A percentile compares a stretch with the other conserved stretches of the same genome.
These are phyloP conservation scores for Drosophila takahashii DNA, from an alignment of 1,140 invertebrate species.

Conservation along the genomic window DNA sequence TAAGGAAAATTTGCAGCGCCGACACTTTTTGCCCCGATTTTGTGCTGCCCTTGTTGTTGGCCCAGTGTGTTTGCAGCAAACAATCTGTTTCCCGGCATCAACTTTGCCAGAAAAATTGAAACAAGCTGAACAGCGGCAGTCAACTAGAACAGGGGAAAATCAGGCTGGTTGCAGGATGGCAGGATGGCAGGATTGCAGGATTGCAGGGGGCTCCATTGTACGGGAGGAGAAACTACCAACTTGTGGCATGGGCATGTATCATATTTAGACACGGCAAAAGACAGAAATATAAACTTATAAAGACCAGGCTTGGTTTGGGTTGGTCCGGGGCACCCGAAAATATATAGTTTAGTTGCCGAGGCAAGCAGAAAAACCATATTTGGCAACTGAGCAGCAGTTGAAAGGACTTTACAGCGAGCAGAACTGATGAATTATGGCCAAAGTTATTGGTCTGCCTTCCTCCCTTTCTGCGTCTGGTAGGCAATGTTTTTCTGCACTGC, in stretches of 20 bases:
- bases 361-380: constrained; percentile 61
- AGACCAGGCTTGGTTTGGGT: constrained; percentile 36
- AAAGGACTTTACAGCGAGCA: constrained; percentile 66
- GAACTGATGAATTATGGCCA: constrained; percentile 70
- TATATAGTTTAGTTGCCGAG: constrained; percentile 39
- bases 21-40: constrained; percentile 57
- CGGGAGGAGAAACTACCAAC: constrained; percentile 21
- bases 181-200: no score
- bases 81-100: constrained; percentile 75
- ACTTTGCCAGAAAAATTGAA: constrained; percentile 72
- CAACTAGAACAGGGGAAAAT: constrained; percentile 57
- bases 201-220: not conserved
- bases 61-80: constrained; percentile 60
- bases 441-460: constrained; percentile 60
- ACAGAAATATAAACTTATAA: constrained; percentile 79
- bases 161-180: constrained; percentile 13
- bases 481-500: constrained; percentile 51
- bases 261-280: constrained; percentile 77
- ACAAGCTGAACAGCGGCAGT: constrained; percentile 64
- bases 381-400: constrained; percentile 76
- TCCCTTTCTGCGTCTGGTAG: not conserved
- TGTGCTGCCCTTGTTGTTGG: constrained; percentile 6
- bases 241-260: constrained; percentile 62
- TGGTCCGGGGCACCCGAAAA: not conserved
- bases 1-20: constrained; percentile 71